Conservation (phyloP, 2,797 vertebrate genomes). For the Sphaeramia orbicularis region DNA sequence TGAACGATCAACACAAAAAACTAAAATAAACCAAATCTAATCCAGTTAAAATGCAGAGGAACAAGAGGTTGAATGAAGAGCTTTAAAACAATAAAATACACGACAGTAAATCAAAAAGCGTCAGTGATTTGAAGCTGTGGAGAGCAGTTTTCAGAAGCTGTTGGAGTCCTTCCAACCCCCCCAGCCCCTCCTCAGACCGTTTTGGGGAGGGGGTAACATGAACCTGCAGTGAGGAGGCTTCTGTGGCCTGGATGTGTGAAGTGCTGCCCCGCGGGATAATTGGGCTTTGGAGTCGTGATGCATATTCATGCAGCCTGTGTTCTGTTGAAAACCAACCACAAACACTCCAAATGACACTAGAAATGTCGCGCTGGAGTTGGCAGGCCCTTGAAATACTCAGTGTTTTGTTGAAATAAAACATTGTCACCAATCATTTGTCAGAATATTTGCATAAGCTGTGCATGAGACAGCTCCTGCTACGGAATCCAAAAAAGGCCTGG, state of each 20-base stretch:
- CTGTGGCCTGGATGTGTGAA: constrained; percentile 34
- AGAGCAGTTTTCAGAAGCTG: too few relatives aligned
- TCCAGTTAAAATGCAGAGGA: too few relatives aligned
- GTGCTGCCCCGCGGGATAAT: constrained; percentile 17
- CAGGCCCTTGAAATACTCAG: constrained; percentile 20
- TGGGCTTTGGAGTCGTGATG: constrained; percentile 27
- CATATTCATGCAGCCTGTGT: constrained; percentile 34
- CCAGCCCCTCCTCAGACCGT: too few relatives aligned
- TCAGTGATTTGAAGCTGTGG: too few relatives aligned
- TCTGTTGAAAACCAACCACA: constrained; percentile 13
- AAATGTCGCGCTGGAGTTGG: constrained; percentile 16
- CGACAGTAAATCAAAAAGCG: too few relatives aligned
- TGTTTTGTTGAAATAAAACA: constrained; percentile 29
- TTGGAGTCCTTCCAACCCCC: not conserved
- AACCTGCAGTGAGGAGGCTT: constrained; percentile 29
- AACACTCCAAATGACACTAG: constrained; percentile 12
- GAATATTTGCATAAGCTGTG: constrained; percentile 22
- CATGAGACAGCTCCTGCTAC: not conserved
- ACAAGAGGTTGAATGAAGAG: too few relatives aligned
- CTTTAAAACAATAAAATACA: too few relatives aligned
- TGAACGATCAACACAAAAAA: too few relatives aligned
- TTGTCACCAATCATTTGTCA: constrained; percentile 13
- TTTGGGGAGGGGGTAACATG: constrained; percentile 14
- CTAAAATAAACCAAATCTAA: too few relatives aligned
- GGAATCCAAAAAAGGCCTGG: not conserved